Base-by-base conservation (phyloP, 2,888 invertebrate genomes). In the Pherbina coryleti region DNA sequence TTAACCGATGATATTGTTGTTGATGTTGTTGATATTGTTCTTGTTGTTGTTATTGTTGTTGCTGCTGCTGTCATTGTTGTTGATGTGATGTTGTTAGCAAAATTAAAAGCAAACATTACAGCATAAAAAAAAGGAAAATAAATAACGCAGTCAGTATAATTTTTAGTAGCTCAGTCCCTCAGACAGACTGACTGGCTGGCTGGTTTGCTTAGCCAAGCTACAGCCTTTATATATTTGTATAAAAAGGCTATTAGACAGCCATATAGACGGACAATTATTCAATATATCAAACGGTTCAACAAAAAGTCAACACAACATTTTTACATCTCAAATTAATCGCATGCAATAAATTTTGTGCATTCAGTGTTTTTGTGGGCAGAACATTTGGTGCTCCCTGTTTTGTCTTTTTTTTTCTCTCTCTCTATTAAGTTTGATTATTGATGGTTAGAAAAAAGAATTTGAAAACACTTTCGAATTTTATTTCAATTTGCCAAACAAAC, bases 381-480 rank as follows among this genome's bases (percentile, higher is more conserved):
- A 19, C 49, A 51, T 28, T 69, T 51, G 25, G 7, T 28, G 22
- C 14, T 7, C n/a, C 19, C 11, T 69, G 11, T 28, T 51, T 3
- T 51, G 17, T 49, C 51, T 49, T 25, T 11, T 11, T n/a, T 51
- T 22, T 49, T 25, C 17, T 14, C 3, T 44, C 1, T 19, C n/a
- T 51, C 44, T 49, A 51, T 17, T 64, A 64, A n/a, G 31, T 37
- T n/a, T 67, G 22, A 22, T 28, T 69, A 28, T 62, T 44, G 62
- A 62, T 44, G 19, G 60, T 73, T 62, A 44, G 49, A 14, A 37
- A 44, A 62, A 71, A 44, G 44, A 7, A 77, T 79, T 77, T 79
- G 62, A 76, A 79, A 44, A 78, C 76, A 79, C 78, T 79, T 79
- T 62, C 53, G 72, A 76, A 75, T 78, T 78, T 79, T 70, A 78